Evolutionary conservation across 2,113 vertebrate genomes (phyloP), one percentile per base, ranked within the genome.

Genomic region (Panthera leo): DNA sequence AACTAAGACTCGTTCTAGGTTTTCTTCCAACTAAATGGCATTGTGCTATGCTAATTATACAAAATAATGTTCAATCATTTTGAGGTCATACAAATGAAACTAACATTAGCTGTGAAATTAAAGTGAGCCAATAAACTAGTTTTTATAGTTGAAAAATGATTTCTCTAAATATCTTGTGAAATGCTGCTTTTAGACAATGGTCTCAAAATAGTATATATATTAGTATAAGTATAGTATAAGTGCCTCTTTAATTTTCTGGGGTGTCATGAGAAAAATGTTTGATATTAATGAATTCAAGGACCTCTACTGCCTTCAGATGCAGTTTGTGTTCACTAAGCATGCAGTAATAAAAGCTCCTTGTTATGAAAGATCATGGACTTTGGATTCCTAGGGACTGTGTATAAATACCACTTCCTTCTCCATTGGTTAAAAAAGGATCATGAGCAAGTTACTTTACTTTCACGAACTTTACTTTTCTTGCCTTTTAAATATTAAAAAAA

Each of bases 61-160:
- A 78, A 78, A 94, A 89, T 71, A 95, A 89, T 8, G 19, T 61
- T 86, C 27, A 82, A 14, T 96, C 29, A 75, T 96, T 97, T 67
- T 93, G 31, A 87, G 61, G 55, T 88, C 73, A 85, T 79, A 79
- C 83, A 85, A 94, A 90, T 92, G 88, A 95, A 51, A 96, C 68
- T 42, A 97, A 85, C 58, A 83, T 86, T 78, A 83, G 25, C 63
- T 86, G 23, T 55, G 85, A 91, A 91, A 73, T 82, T 95, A 85
- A 95, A 91, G 84, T 53, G 1, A 97, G 93, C 55, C 42, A 75
- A 68, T 65, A 98, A 92, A 73, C 58, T 87, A 45, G 23, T 88
- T 92, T 94, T 91, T 87, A 82, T 70, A 48, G 67, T 68, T 89
- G 87, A 95, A 39, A 19, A 93, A 45, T 95, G 45, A 89, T 80